These are phyloP conservation scores for Sylvietta virens DNA, from an alignment of 2,113 vertebrate species.

Conservation along the genomic window DNA sequence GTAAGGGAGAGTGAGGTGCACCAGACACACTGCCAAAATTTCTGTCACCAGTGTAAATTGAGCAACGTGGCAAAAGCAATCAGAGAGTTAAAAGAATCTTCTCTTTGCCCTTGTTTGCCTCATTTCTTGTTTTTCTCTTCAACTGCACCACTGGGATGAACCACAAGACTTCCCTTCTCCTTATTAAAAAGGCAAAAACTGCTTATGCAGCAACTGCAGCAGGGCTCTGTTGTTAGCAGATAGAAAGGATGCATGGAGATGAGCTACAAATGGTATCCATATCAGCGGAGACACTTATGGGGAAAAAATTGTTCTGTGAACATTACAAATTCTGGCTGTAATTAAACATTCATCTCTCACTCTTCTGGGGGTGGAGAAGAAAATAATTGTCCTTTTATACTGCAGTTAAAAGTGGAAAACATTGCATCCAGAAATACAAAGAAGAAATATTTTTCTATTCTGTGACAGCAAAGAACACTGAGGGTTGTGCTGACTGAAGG, in stretches of 20 bases:
- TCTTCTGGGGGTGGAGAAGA: conserved; percentile 27
- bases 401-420: conserved; percentile 53
- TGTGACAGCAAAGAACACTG: conserved; percentile 9
- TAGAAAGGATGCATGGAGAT: conserved; percentile 45
- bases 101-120: conserved; percentile 37
- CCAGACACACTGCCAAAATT: background rate
- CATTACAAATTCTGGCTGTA: conserved; percentile 45
- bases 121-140: conserved; percentile 54
- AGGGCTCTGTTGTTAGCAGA: conserved; percentile 62
- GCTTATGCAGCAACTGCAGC: conserved; percentile 79
- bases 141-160: conserved; percentile 69
- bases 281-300: background rate
- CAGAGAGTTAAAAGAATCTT: conserved; percentile 59
- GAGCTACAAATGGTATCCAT: conserved; percentile 25
- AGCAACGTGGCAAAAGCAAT: background rate
- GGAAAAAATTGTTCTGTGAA: conserved; percentile 51
- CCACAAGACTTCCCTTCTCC: conserved; percentile 47
- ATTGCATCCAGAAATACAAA: conserved; percentile 52
- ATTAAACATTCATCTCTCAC: conserved; percentile 56
- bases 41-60: background rate
- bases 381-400: conserved; percentile 56
- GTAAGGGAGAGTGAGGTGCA: background rate
- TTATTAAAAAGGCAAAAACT: conserved; percentile 76
- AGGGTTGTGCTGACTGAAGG: conserved; percentile 52
- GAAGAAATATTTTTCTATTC: conserved; percentile 48